Evolutionary conservation across 2,797 vertebrate genomes (phyloP).

Genomic region (Sebastes dallii): DNA sequence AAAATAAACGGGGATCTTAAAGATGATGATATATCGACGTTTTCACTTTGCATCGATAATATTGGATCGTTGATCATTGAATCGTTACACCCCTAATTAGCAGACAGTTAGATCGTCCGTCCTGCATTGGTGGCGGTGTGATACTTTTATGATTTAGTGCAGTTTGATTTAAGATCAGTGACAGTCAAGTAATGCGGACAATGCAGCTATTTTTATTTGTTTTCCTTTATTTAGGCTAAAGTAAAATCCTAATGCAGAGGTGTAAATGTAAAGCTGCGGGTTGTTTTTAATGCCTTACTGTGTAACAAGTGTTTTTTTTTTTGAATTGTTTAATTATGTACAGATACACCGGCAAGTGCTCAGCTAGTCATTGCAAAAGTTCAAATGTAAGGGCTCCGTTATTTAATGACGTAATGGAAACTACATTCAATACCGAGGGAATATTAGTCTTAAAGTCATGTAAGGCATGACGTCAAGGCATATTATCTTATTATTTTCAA

Average conservation of each 20-base stretch:
- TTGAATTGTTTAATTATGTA: background rate
- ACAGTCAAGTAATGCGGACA: background rate
- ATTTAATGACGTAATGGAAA: conserved; percentile 15
- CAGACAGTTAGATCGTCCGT: background rate
- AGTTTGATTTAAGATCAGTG: background rate
- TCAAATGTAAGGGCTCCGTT: conserved; percentile 48
- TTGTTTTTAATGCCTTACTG: conserved; percentile 44
- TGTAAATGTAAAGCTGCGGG: conserved; percentile 5
- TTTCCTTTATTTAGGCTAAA: background rate
- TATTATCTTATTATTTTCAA: background rate
- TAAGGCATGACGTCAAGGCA: background rate
- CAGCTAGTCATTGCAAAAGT: conserved; percentile 22
- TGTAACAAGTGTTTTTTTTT: conserved; percentile 9
- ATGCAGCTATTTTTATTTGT: background rate
- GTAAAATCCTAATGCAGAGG: background rate
- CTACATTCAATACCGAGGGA: background rate
- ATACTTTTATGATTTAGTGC: background rate
- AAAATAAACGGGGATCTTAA: too few species aligned
- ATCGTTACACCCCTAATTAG: background rate
- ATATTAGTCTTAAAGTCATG: background rate
- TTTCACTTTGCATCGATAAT: too few species aligned
- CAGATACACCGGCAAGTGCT: conserved; percentile 40
- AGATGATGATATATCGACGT: too few species aligned
- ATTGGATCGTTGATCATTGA: too few species aligned
- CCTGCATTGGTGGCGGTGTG: background rate